Base-by-base conservation (phyloP, 2,797 vertebrate species). In the Leptoclinus maculatus region DNA sequence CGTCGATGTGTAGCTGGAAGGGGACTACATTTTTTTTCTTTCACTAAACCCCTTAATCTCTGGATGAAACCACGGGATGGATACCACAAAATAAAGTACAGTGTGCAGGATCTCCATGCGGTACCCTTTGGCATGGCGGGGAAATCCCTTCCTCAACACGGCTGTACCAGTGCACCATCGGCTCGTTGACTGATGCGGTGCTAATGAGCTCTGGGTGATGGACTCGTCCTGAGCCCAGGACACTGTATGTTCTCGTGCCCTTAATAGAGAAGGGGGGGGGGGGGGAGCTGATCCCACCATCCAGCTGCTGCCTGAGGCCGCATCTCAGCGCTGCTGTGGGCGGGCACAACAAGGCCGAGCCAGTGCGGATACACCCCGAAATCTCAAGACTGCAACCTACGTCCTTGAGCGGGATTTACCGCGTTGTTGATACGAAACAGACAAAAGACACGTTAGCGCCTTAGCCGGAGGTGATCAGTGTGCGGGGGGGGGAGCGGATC, bases 1-100 rank as follows among this genome's bases (percentile, higher is more conserved):
- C 80, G 77, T 76, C 7, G 36, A 51, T 88, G 34, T 70, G 77
- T 82, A 74, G 87, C 89, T 89, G 73, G 70, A 83, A 85, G 86
- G 82, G 68, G 78, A 74, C 63, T 54, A 17, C 66, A 27, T 83
- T 85, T 79, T 66, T 66, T 76, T 70, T 64, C 80, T 83, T 68
- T 58, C 80, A 81, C 27, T 88, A 84, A 91, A 91, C 80, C 90
- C 66, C 83, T 78, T 88, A 88, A 89, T 89, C 91, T 89, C 67
- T 13, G 34, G 82, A 83, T 88, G 36, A 88, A 83, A 74, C 80
- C 80, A 7, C 12, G 41, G 75, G 78, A 77, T 76, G 85, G 82
- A 84, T 78, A 27, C 66, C 85, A 82, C 56, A 25, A 67, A 88
- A 86, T 71, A 69, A 74, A 80, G 79, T 84, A 76, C 83, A 85